Evolutionary conservation across 2,113 vertebrate species (phyloP).

Genomic region (Balaeniceps rex): DNA sequence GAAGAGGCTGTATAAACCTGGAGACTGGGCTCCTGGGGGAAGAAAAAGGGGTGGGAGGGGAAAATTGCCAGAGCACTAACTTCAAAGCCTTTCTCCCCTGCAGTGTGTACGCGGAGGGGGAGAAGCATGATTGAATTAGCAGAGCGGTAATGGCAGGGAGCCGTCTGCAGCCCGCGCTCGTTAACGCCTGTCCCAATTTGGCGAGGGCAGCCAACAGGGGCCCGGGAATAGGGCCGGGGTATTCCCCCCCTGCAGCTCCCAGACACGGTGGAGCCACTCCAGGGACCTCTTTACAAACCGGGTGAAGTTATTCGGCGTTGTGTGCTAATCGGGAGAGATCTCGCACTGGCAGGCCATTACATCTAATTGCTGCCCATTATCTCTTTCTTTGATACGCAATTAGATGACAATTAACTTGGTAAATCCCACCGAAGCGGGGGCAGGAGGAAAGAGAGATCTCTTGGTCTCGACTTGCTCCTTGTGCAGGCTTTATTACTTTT

Average conservation of each 20-base stretch:
- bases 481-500: background rate
- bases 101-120: background rate
- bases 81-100: constrained; percentile 23
- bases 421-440: background rate
- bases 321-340: constrained; percentile 48
- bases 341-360: constrained; percentile 58
- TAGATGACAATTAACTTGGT: constrained; percentile 66
- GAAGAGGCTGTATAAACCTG: background rate
- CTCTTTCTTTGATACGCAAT: constrained; percentile 71
- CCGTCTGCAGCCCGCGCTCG: background rate
- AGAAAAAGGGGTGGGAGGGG: background rate
- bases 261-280: constrained; percentile 66
- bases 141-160: background rate
- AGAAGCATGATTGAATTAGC: background rate
- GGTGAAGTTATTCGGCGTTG: constrained; percentile 18
- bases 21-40: background rate
- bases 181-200: background rate
- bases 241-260: background rate
- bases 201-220: background rate
- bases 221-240: background rate
- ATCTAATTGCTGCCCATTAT: constrained; percentile 69
- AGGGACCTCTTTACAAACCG: constrained; percentile 12
- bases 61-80: background rate
- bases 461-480: background rate
- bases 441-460: background rate